A percentile compares a stretch with the other conserved stretches of the same genome.
Conservation (phyloP, 2,797 vertebrate genomes). For the Eleutherodactylus coqui region DNA sequence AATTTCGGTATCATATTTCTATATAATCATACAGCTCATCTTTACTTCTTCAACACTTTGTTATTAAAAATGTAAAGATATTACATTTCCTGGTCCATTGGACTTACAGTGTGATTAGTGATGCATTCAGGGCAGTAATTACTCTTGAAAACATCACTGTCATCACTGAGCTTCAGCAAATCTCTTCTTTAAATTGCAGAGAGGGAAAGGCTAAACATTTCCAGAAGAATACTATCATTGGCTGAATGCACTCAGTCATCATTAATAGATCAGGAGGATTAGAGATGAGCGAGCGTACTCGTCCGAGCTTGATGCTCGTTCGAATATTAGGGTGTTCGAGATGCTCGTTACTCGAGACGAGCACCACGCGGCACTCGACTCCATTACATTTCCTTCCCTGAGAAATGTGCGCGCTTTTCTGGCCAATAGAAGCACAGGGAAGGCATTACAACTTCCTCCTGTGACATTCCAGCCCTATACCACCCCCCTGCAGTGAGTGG, state of each 20-base stretch:
- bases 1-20: not conserved
- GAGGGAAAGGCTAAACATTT: slow-evolving; percentile 23
- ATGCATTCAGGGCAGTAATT: not conserved
- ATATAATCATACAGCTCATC: not conserved
- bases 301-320: too few relatives aligned
- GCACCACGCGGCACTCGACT: too few relatives aligned
- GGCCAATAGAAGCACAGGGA: too few relatives aligned
- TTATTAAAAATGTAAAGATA: not conserved
- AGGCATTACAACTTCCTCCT: too few relatives aligned
- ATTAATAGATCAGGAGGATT: too few relatives aligned
- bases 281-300: too few relatives aligned
- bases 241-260: not conserved
- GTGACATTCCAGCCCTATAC: too few relatives aligned
- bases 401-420: too few relatives aligned
- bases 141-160: not conserved
- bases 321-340: too few relatives aligned
- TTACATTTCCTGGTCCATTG: not conserved
- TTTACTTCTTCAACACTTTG: not conserved
- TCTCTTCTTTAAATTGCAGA: slow-evolving; percentile 7
- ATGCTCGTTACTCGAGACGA: too few relatives aligned
- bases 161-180: not conserved
- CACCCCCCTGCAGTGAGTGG: too few relatives aligned
- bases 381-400: too few relatives aligned
- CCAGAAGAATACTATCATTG: not conserved
- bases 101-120: not conserved